These are phyloP conservation scores for Coryphaenoides rupestris DNA, from an alignment of 2,113 vertebrate species.

Conservation along the genomic window DNA sequence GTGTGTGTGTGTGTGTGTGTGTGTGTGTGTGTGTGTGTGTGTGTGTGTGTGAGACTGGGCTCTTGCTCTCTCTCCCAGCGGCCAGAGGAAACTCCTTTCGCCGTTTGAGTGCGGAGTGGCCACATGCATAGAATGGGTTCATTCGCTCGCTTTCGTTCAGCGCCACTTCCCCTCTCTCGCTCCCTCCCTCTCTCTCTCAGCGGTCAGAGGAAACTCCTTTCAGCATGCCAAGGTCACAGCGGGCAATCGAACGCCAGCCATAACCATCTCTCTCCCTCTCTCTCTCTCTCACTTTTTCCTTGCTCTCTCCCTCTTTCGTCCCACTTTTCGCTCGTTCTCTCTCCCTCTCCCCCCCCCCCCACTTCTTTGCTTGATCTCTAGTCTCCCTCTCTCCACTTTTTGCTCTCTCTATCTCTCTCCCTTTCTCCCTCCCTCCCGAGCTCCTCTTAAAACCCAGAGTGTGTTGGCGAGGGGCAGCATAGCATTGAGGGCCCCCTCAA, in stretches of 20 bases:
- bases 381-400: constrained; percentile 8
- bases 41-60: too few relatives aligned
- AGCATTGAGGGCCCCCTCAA: too few relatives aligned
- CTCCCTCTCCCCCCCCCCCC: constrained; percentile 2
- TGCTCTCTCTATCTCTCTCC: neutral
- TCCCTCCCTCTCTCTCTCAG: constrained; percentile 3
- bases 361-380: too few relatives aligned
- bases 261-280: constrained; percentile 34
- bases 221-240: constrained; percentile 48
- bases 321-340: constrained; percentile 5
- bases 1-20: too few relatives aligned
- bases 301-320: too few relatives aligned
- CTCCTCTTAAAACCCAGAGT: constrained; percentile 7
- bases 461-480: constrained; percentile 16
- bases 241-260: constrained; percentile 36
- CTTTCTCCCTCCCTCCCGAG: neutral
- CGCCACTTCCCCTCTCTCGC: neutral
- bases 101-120: too few relatives aligned
- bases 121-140: too few relatives aligned
- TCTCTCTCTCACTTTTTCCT: constrained; percentile 32
- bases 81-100: constrained; percentile 51
- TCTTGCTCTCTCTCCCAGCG: constrained; percentile 1
- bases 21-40: too few relatives aligned
- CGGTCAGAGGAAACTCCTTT: constrained; percentile 50
- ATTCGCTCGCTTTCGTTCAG: neutral